Percentiles rank a stretch among this genome's conserved stretches.
Evolutionary conservation across 2,113 vertebrate species (phyloP).

Genomic region (Bucco capensis): DNA sequence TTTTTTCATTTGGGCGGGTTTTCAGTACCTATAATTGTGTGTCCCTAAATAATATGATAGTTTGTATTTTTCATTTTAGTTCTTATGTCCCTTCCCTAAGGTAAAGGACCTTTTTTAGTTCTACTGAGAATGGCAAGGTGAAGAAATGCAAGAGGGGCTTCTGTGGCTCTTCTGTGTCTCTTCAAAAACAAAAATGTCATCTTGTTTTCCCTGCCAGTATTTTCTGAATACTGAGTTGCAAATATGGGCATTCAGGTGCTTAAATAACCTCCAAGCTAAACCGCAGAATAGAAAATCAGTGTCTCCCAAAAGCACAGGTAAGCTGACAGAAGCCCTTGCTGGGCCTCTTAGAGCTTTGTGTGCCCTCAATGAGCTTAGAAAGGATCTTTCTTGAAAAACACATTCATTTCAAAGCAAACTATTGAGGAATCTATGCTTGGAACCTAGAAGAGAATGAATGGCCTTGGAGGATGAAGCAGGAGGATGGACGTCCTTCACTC

Average conservation of each 20-base stretch:
- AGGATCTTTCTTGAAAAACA: background rate
- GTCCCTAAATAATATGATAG: background rate
- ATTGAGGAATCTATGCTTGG: background rate
- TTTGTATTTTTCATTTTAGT: background rate
- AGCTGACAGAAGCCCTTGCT: background rate
- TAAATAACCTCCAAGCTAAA: background rate
- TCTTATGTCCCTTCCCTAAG: background rate
- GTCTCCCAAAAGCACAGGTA: background rate
- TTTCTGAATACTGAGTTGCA: background rate
- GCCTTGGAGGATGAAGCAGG: background rate
- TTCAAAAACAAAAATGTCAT: background rate
- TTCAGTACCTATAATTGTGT: background rate
- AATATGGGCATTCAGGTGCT: background rate
- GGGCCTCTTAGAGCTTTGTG: background rate
- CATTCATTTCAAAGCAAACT: background rate
- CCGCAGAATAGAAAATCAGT: background rate
- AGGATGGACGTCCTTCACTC: background rate
- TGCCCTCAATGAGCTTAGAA: background rate
- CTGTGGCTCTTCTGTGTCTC: background rate
- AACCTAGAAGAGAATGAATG: background rate
- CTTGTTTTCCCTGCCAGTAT: background rate
- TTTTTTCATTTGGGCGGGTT: background rate
- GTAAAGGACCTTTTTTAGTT: background rate
- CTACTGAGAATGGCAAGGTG: background rate
- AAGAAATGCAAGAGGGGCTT: background rate